Conservation (phyloP, 1,140 invertebrate genomes). For the Mizuhopecten yessoensis region DNA sequence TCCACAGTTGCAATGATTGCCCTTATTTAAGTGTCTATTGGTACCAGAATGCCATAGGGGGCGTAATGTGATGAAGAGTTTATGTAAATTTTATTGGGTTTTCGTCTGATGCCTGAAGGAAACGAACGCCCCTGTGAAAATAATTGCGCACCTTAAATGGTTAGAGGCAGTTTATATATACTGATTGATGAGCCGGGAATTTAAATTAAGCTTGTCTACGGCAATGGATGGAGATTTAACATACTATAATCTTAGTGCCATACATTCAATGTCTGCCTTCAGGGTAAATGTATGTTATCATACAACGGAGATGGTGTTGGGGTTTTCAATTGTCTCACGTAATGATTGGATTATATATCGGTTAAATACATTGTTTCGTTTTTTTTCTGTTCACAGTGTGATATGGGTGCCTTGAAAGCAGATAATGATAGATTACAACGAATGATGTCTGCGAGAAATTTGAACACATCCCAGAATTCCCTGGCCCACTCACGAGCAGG, state of each 20-base stretch:
- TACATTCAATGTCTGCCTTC: background rate
- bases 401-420: conserved; percentile 97
- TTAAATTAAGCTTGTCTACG: background rate
- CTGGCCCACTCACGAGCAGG: conserved; percentile 73
- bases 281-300: background rate
- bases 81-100: conserved; percentile 36
- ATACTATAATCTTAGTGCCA: background rate
- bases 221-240: background rate
- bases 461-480: conserved; percentile 76
- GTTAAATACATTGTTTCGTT: background rate
- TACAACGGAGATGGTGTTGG: background rate
- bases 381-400: conserved; percentile 87
- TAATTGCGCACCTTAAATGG: conserved; percentile 4
- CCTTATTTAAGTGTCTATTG: background rate
- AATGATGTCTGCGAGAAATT: conserved; percentile 74
- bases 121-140: background rate
- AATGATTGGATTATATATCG: background rate
- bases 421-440: conserved; percentile 97
- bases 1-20: background rate
- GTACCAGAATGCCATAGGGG: background rate
- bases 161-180: background rate
- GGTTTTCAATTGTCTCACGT: background rate
- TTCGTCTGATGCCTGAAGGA: background rate
- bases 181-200: background rate
- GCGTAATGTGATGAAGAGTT: conserved; percentile 7